These are phyloP conservation scores for Drosophila novamexicana DNA, from an alignment of 1,140 invertebrate species.

Conservation along the genomic window DNA sequence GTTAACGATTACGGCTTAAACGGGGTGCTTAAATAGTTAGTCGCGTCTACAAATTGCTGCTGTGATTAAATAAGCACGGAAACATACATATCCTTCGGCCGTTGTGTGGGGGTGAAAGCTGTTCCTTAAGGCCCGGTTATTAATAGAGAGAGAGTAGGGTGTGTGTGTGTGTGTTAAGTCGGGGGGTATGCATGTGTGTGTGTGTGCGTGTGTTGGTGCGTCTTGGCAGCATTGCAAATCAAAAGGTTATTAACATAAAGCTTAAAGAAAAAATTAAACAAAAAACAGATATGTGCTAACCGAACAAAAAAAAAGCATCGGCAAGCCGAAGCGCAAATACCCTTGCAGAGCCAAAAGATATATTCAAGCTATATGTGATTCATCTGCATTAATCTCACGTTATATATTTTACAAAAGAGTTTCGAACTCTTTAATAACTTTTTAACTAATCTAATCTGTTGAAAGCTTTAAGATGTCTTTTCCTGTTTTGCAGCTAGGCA, in stretches of 20 bases:
- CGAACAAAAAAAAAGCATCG: slow-evolving; percentile 18
- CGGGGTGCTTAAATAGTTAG: slow-evolving; percentile 39
- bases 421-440: too few relatives aligned
- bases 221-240: slow-evolving; percentile 19
- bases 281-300: slow-evolving; percentile 17
- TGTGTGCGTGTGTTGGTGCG: slow-evolving; percentile 25
- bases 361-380: too few relatives aligned
- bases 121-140: slow-evolving; percentile 1
- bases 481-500: too few relatives aligned
- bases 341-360: slow-evolving; percentile 39
- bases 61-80: background rate
- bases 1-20: background rate
- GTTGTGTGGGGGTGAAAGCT: background rate
- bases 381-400: too few relatives aligned
- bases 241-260: slow-evolving; percentile 40
- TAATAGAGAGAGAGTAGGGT: background rate
- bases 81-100: background rate
- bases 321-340: slow-evolving; percentile 24
- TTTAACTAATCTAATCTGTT: too few relatives aligned
- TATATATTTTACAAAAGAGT: too few relatives aligned
- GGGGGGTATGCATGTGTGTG: slow-evolving; percentile 10
- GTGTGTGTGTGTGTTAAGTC: slow-evolving; percentile 14
- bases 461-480: too few relatives aligned
- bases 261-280: slow-evolving; percentile 8
- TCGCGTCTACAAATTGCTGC: slow-evolving; percentile 12